Evolutionary conservation across 2,113 vertebrate species (phyloP).

Genomic region (Sialia sialis): DNA sequence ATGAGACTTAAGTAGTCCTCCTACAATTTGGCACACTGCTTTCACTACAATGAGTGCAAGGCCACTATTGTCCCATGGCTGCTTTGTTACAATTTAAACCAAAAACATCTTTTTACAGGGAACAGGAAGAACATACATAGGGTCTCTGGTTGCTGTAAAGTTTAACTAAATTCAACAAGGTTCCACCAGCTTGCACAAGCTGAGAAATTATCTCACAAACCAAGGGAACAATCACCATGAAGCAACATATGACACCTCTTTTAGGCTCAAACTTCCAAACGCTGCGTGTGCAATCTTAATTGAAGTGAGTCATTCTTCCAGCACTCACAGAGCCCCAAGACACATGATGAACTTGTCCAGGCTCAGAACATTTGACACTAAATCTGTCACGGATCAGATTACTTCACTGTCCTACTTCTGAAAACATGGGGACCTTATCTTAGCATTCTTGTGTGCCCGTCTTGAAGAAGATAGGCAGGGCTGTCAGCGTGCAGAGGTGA

Average conservation of each 20-base stretch:
- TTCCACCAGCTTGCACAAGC: neutral
- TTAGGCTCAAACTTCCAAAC: neutral
- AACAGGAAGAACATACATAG: neutral
- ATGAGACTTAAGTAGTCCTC: neutral
- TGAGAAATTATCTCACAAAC: neutral
- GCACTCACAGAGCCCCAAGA: neutral
- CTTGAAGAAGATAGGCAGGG: conserved; percentile 45
- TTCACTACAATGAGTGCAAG: neutral
- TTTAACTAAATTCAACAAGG: neutral
- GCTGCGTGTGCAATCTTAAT: neutral
- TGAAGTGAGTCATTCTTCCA: neutral
- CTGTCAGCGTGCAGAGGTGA: conserved; percentile 19
- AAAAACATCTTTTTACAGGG: neutral
- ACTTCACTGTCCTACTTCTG: conserved; percentile 33
- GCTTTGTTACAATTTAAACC: neutral
- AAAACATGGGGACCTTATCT: conserved; percentile 45
- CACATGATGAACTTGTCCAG: conserved; percentile 42
- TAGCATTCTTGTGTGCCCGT: conserved; percentile 16
- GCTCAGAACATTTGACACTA: conserved; percentile 37
- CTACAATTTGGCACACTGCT: neutral
- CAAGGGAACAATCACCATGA: neutral
- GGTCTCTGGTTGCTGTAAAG: neutral
- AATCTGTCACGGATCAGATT: conserved; percentile 47
- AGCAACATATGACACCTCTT: neutral
- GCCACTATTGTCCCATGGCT: neutral